phyloP scores from a whole-genome alignment of 2,888 invertebrate species.

The Eristalis tenax region DNA sequence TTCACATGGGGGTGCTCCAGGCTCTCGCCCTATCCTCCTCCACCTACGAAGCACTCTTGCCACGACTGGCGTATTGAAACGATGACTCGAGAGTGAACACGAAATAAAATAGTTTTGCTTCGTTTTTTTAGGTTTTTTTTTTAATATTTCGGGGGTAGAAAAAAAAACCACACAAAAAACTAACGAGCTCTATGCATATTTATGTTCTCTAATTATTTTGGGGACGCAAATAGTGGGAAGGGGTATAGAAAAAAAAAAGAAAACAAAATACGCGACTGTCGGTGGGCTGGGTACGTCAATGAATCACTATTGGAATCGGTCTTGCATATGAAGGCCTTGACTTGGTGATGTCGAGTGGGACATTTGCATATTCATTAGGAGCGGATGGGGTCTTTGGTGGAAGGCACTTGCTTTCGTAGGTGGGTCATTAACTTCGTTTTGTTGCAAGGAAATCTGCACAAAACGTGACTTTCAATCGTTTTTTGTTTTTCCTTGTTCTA shows the following conservation, averaged over 20 bases:
- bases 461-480: not conserved
- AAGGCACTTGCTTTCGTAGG: not conserved
- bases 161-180: constrained; percentile 16
- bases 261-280: constrained; percentile 8
- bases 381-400: not conserved
- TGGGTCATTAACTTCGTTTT: not conserved
- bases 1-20: constrained; percentile 58
- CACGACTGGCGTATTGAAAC: constrained; percentile 28
- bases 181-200: constrained; percentile 63
- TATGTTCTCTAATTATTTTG: constrained; percentile 67
- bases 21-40: not conserved
- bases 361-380: constrained; percentile 34
- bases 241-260: not conserved
- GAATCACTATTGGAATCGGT: constrained; percentile 39
- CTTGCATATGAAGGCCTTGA: constrained; percentile 32
- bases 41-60: too few relatives aligned
- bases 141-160: constrained; percentile 10
- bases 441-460: not conserved
- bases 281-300: constrained; percentile 35
- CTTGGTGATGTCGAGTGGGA: not conserved
- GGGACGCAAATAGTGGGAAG: constrained; percentile 32
- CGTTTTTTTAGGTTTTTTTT: constrained; percentile 1
- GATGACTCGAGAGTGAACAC: constrained; percentile 59
- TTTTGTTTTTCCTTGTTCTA: not conserved
- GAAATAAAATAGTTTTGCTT: constrained; percentile 44